phyloP scores from a whole-genome alignment of 2,113 vertebrate species.

The Bos javanicus region DNA sequence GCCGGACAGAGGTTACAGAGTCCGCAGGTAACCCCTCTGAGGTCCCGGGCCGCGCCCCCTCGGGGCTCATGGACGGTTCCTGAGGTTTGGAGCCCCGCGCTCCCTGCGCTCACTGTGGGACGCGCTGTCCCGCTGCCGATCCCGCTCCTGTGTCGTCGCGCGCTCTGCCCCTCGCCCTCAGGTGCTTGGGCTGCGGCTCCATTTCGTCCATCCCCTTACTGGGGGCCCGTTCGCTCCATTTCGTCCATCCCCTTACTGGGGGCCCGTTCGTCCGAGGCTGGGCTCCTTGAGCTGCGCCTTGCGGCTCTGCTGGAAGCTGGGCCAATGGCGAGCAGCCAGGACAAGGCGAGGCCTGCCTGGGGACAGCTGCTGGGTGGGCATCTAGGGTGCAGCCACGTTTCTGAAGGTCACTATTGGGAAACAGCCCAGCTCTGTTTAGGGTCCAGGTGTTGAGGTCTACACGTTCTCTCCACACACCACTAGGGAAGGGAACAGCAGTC shows the following conservation, averaged over 20 bases:
- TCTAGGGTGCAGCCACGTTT: not conserved
- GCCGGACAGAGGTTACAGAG: accelerated
- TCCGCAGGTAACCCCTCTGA: too few species aligned
- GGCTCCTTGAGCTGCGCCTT: not conserved
- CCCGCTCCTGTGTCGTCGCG: not conserved
- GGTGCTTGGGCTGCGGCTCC: not conserved
- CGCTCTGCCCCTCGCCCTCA: not conserved
- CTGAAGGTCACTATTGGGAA: not conserved
- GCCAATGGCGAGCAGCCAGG: not conserved
- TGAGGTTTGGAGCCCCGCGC: not conserved
- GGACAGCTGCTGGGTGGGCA: not conserved
- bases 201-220: not conserved
- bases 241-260: not conserved
- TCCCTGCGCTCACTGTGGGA: not conserved
- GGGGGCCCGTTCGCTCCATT: not conserved
- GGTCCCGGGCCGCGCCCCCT: not conserved
- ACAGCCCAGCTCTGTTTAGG: not conserved
- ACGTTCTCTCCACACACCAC: not conserved
- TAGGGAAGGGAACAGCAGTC: not conserved
- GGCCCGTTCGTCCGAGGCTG: not conserved
- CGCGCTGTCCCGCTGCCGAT: not conserved
- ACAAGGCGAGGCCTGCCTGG: not conserved
- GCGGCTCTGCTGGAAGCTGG: not conserved
- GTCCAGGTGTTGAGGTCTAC: not conserved
- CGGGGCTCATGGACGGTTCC: accelerated